phyloP scores from a whole-genome alignment of 2,888 invertebrate species.

The Melanchra persicariae region DNA sequence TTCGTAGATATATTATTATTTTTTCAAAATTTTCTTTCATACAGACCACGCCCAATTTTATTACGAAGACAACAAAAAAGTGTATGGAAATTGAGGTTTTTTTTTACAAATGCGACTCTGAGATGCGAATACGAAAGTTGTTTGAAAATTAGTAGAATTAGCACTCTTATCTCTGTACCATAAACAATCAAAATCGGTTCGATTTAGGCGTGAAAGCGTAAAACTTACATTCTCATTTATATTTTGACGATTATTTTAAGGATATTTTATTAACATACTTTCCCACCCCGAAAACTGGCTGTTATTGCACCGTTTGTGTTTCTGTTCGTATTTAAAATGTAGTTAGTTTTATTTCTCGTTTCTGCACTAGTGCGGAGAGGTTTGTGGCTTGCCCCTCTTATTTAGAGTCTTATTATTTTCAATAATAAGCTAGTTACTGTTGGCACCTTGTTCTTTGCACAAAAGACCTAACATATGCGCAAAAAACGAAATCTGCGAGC shows the following conservation, averaged over 20 bases:
- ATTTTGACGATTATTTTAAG: slow-evolving; percentile 5
- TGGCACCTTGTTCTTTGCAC: neutral
- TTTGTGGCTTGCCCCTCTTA: neutral
- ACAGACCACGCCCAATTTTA: no score
- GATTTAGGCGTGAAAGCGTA: no score
- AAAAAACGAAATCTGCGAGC: neutral
- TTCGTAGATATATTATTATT: no score
- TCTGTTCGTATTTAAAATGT: neutral
- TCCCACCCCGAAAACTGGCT: neutral
- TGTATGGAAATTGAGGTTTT: no score
- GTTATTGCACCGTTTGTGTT: neutral
- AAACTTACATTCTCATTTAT: no score
- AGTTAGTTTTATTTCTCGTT: neutral
- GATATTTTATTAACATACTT: neutral
- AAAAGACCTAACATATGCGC: neutral
- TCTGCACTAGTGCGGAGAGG: neutral
- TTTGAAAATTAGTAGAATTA: no score
- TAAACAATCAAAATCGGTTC: no score
- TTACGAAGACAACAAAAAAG: no score
- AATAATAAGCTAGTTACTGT: neutral
- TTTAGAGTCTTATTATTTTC: neutral
- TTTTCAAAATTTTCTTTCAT: no score
- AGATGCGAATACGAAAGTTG: no score
- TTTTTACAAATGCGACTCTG: no score
- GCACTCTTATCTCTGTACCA: no score